Conservation (phyloP, 2,888 invertebrate genomes). For the Archaeoteleia sp. region DNA sequence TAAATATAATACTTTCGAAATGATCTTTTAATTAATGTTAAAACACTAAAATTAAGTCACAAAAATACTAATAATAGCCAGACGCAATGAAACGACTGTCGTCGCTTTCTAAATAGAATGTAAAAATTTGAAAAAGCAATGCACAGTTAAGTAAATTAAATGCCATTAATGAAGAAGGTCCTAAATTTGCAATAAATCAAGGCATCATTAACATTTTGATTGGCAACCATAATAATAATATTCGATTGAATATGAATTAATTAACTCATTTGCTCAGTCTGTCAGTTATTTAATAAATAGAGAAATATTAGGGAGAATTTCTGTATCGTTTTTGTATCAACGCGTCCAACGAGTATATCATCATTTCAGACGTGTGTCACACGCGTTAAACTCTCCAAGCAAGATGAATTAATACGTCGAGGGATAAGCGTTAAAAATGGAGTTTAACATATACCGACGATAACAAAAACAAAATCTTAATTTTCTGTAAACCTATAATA, state of each 20-base stretch:
- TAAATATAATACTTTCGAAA: no score
- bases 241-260: background rate
- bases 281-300: background rate
- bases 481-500: no score
- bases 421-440: background rate
- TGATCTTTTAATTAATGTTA: no score
- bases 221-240: background rate
- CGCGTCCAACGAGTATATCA: conserved; percentile 4
- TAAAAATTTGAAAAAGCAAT: no score
- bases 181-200: no score
- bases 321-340: background rate
- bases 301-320: background rate
- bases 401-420: conserved; percentile 9
- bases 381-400: conserved; percentile 56
- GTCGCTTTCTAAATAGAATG: no score
- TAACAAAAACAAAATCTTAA: no score
- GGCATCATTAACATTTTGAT: background rate
- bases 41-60: no score
- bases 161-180: no score
- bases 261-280: background rate
- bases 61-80: no score
- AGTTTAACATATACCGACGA: background rate
- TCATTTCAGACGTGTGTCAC: conserved; percentile 17
- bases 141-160: no score
- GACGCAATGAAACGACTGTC: no score